Base-by-base conservation (phyloP, 2,888 invertebrate species). In the Cryptosula pallasiana region DNA sequence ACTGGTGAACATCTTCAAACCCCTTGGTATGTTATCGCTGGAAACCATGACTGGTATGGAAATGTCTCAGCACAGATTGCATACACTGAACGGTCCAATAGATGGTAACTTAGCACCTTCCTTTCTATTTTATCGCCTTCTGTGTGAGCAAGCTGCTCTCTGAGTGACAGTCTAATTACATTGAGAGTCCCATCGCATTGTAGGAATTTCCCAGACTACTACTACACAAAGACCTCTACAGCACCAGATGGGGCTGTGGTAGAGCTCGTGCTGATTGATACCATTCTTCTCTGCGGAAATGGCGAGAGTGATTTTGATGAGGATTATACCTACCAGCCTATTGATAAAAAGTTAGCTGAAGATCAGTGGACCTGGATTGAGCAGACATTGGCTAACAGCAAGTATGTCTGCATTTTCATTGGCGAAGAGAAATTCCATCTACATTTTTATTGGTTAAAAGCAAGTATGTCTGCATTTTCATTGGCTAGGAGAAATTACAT, bases 1-100 rank as follows among this genome's bases (percentile, higher is more conserved):
- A 79, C 77, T 20, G 77, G 78, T 54, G 36, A 72, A 1, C 77
- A 81, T 1, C 78, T 85, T 35, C 76, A 80, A 36, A 74, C 77
- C 13, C 84, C 86, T 1, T 87, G 87, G 86, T 85, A 85, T 75
- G 76, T 86, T 20, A 78, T 87, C 1, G 87, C 87, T 69, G 87
- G 87, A 5, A 87, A 87, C 78, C 87, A 87, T 79, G 87, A 87
- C 75, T 86, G 87, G 75, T 80, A 84, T 73, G 87, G 87, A 25
- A 87, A 87, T 76, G 84, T 86, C 1, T 81, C 84, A 0, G 87
- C 86, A 1, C 85, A 87, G 77, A 80, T 87, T 20, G 82, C 79
- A 1, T 87, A 87, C 77, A 81, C 81, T 1, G 75, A 80, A 16
- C 71, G 63, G 45, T 81, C 82, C 27, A 76, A 79, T 35, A 75